Evolutionary conservation across 2,888 invertebrate genomes (phyloP).

Genomic region (Drosophila mimetica): DNA sequence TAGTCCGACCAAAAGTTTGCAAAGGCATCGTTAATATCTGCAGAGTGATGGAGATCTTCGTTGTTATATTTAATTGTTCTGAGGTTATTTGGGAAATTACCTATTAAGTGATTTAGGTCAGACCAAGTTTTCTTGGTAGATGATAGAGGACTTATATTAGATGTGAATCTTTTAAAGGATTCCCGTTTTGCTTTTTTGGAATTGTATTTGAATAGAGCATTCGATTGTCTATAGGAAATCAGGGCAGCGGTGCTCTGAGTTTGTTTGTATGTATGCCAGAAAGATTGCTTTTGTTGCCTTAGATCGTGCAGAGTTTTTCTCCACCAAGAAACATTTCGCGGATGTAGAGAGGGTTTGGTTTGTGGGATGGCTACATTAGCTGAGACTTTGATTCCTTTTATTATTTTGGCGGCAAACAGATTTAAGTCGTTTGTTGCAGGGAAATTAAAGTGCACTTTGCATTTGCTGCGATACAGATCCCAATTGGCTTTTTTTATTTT

Average conservation of each 20-base stretch:
- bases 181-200: not conserved
- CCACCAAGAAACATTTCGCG: not conserved
- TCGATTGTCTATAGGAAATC: not conserved
- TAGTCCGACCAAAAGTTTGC: too few relatives aligned
- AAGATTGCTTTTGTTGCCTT: too few relatives aligned
- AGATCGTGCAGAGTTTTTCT: not conserved
- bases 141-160: too few relatives aligned
- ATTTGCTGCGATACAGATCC: not conserved
- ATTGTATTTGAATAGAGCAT: not conserved
- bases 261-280: too few relatives aligned
- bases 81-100: too few relatives aligned
- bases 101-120: too few relatives aligned
- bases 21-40: too few relatives aligned
- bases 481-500: not conserved
- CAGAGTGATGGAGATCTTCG: too few relatives aligned
- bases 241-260: not conserved
- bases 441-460: not conserved
- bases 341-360: not conserved
- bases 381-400: not conserved
- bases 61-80: too few relatives aligned
- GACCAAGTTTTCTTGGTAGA: too few relatives aligned
- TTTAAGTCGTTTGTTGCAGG: not conserved
- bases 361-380: not conserved
- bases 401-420: not conserved
- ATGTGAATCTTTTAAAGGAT: too few relatives aligned